These are phyloP conservation scores for Nipponia nippon DNA, from an alignment of 2,113 vertebrate species.

Conservation along the genomic window DNA sequence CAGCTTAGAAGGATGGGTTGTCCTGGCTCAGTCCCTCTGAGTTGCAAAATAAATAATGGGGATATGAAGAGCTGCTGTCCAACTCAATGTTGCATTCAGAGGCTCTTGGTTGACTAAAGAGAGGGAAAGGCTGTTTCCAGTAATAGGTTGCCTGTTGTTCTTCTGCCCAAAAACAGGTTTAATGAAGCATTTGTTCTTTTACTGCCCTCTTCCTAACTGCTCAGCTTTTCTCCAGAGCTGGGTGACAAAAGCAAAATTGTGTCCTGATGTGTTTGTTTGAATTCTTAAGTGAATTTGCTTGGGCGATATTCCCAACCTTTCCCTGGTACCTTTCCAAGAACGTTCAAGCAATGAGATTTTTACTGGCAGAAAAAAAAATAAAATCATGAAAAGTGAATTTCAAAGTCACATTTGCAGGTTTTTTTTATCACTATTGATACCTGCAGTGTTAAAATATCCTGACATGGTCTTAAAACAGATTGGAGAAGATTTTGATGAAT, in stretches of 20 bases:
- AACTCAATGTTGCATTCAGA: background rate
- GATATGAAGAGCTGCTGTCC: background rate
- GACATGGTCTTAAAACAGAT: slow-evolving; percentile 24
- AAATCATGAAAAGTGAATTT: background rate
- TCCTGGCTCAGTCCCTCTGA: background rate
- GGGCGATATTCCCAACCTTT: slow-evolving; percentile 45
- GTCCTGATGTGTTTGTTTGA: slow-evolving; percentile 34
- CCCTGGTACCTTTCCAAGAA: slow-evolving; percentile 38
- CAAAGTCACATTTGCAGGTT: slow-evolving; percentile 17
- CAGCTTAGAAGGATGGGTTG: background rate
- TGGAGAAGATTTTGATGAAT: slow-evolving; percentile 36
- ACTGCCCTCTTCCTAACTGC: background rate
- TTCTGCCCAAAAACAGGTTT: background rate
- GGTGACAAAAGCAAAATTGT: slow-evolving; percentile 40
- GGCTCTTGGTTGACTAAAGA: background rate
- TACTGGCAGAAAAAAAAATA: background rate
- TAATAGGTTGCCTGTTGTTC: background rate
- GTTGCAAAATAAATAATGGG: background rate
- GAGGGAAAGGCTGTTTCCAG: background rate
- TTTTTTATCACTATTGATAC: background rate
- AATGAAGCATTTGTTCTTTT: slow-evolving; percentile 32
- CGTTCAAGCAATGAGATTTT: background rate
- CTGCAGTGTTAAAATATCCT: slow-evolving; percentile 27
- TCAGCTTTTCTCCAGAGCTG: background rate
- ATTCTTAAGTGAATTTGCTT: slow-evolving; percentile 37